Evolutionary conservation across 1,140 invertebrate species (phyloP), one percentile per base, ranked within the genome.

Genomic region (Amyelois transitella): DNA sequence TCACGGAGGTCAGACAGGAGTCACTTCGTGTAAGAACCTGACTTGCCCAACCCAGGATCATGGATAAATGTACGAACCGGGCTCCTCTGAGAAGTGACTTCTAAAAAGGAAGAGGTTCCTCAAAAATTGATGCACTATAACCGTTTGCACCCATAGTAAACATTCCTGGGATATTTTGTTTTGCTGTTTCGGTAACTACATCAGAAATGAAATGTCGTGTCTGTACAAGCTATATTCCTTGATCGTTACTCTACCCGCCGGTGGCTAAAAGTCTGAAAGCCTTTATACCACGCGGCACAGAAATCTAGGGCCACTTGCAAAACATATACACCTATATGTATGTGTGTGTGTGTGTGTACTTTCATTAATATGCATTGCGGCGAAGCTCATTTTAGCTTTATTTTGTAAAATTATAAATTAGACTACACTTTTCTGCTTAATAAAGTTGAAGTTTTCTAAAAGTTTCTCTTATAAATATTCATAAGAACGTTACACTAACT

Each of bases 241-340:
- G 18, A 1, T 2, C 14, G 10, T 59, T 59, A 64, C 55, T 69
- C 62, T 68, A 51, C 20, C 45, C 62, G 54, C 63, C 66, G 43
- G 58, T 73, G 52, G 62, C 64, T 76, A 73, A 77, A 77, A 77
- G 69, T 74, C 70, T 77, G 64, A 71, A 80, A 80, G 73, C 73
- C 70, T 80, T 74, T 79, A 62, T 77, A 64, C 51, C 56, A 51
- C 58, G 58, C 19, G 6, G 18, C 45, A 21, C 53, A 56, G 56
- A 66, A 72, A 74, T 64, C 66, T 63, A 60, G 60, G 64, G 62
- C 64, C 63, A 73, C 70, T 75, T 68, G 47, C 57, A 48, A 48
- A 48, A 48, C 43, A 53, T 53, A 32, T 56, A 51, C 53, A 22
- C 50, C 14, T n/a, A n/a, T n/a, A n/a, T n/a, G n/a, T n/a, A n/a